Evolutionary conservation across 1,140 invertebrate species (phyloP), one percentile per base, ranked within the genome.

Genomic region (Bacillus rossius): DNA sequence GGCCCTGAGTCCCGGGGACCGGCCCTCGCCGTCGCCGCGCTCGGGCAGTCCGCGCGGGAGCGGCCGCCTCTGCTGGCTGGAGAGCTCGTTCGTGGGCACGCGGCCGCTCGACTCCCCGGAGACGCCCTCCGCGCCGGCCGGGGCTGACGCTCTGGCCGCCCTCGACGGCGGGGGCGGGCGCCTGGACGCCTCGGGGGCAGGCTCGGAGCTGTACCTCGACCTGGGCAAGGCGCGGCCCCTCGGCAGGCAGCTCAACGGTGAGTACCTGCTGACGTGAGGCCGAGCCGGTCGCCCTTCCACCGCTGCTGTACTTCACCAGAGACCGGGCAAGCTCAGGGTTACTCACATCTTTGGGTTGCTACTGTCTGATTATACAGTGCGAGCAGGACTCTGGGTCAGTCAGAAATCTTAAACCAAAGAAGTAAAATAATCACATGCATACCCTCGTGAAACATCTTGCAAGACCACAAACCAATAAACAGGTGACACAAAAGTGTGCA

Each of bases 41-140:
- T 34, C 37, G 17, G 13, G 38, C 20, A 26, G 54, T 52, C 66
- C 70, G 10, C 62, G 65, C 54, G 70, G 77, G 68, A 77, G 79
- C 63, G 73, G 73, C 57, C 76, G 77, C 61, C 69, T 82, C 62
- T 91, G 89, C 71, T 94, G 92, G 92, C 80, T 94, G 71, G 92
- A 94, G 72, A 93, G 89, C 74, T 92, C 89, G 58, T 94, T 94
- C 76, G 90, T 94, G 60, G 86, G 91, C 61, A 87, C 85, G 63
- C 84, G 88, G 65, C 90, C 89, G 7, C 74, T 92, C 65, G 89
- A 92, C 61, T 90, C 89, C 37, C 90, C 88, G 13, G 86, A 89
- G 73, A 92, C 88, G 57, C 89, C 89, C 25, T 78, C 87, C 59
- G 84, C 82, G 47, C 75, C 81, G 60, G 74, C 72, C 41, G 73